Evolutionary conservation across 2,888 invertebrate genomes (phyloP), one percentile per base, ranked within the genome.

Genomic region (Lasioglossum villosulum): DNA sequence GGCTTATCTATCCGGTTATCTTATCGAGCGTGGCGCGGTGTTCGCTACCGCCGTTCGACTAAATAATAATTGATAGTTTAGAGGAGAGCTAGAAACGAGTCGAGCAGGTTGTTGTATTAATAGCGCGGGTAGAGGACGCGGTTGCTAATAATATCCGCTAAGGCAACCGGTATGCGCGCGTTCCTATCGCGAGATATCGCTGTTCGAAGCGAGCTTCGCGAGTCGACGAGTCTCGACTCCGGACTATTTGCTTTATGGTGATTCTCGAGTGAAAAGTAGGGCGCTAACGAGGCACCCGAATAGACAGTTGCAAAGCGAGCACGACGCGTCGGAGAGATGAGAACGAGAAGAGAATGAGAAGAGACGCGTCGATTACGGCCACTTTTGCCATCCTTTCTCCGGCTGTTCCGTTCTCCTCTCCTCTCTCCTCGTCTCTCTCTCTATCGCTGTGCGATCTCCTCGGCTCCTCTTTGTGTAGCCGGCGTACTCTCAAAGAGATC

Each of bases 81-180:
- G 23, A 71, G 34, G 23, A 75, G 63, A n/a, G 8, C 45, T 68
- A 76, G 63, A 75, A 83, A 83, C 84, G n/a, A 79, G 87, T 83
- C 59, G 56, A 72, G 45, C 83, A 27, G 70, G 83, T 85, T 87
- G 16, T 74, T 68, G 39, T 87, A 79, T 87, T 87, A 85, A 88
- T 75, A 80, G 80, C 70, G 12, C 3, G 52, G 71, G 52, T 77
- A 75, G 45, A 56, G n/a, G n/a, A 78, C 39, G 48, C 66, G n/a
- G 72, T 12, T 73, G 75, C 80, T 79, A 83, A 88, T 84, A 87
- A 80, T 81, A 85, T 83, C 84, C 75, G 34, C 8, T 66, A 30
- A 23, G 4, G 4, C 23, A n/a, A 68, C 37, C 68, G 39, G 37
- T 52, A 37, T 76, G 63, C 34, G 30, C 39, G 52, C 56, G 59